A percentile compares a stretch with the other conserved stretches of the same genome.
phyloP scores from a whole-genome alignment of 1,140 invertebrate genomes.

The Bombus soroeensis region DNA sequence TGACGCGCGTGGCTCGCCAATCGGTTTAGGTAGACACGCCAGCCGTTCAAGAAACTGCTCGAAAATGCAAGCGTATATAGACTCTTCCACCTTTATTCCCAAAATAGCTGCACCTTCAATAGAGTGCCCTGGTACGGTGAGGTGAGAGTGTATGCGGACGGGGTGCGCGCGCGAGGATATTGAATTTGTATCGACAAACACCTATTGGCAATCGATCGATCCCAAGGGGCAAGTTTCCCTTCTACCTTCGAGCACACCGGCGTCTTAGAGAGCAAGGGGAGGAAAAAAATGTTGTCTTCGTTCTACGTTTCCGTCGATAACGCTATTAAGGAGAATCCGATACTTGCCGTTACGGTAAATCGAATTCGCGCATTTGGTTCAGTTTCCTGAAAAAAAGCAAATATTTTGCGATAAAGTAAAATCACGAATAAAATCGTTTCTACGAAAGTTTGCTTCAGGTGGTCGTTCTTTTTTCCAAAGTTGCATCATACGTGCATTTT shows the following conservation, averaged over 20 bases:
- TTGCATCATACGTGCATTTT: neutral
- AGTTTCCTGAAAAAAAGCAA: neutral
- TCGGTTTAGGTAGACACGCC: neutral
- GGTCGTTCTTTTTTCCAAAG: neutral
- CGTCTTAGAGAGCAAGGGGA: neutral
- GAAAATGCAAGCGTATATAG: conserved; percentile 18
- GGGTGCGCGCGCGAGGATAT: conserved; percentile 16
- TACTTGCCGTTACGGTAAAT: conserved; percentile 7
- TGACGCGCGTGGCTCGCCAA: neutral
- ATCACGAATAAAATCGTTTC: neutral
- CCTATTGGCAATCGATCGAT: conserved; percentile 49
- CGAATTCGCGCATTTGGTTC: conserved; percentile 3
- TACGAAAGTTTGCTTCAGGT: neutral
- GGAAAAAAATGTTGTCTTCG: conserved; percentile 1
- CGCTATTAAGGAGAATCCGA: conserved; percentile 27
- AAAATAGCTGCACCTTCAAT: conserved; percentile 45
- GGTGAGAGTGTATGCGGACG: neutral
- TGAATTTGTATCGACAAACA: conserved; percentile 66
- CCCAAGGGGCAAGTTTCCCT: conserved; percentile 38
- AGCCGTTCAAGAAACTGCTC: neutral
- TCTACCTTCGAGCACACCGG: neutral
- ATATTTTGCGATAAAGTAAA: neutral
- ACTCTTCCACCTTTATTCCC: conserved; percentile 41
- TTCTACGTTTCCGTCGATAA: conserved; percentile 19
- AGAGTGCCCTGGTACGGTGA: neutral